phyloP scores from a whole-genome alignment of 2,797 vertebrate species.

The Phrynocephalus forsythii region DNA sequence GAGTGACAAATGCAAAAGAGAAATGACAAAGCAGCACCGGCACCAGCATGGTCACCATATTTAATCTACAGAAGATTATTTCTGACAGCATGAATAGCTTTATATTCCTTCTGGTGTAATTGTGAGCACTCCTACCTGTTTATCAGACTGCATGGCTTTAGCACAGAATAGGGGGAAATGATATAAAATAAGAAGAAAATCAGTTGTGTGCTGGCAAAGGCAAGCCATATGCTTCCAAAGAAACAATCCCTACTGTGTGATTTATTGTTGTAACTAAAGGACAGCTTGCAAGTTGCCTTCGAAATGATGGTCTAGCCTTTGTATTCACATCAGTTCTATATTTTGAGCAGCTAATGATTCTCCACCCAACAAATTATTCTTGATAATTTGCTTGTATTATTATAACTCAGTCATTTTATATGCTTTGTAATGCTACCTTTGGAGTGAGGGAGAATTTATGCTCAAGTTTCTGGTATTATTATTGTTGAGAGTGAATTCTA shows the following conservation, averaged over 20 bases:
- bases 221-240: conserved; percentile 37
- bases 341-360: conserved; percentile 30
- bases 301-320: conserved; percentile 31
- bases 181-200: conserved; percentile 60
- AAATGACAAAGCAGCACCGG: conserved; percentile 5
- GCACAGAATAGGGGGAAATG: conserved; percentile 46
- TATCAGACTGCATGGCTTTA: conserved; percentile 56
- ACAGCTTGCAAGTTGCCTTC: conserved; percentile 37
- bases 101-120: conserved; percentile 49
- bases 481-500: background rate
- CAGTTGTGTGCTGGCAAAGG: conserved; percentile 46
- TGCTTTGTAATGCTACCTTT: conserved; percentile 51
- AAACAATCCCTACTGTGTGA: conserved; percentile 21
- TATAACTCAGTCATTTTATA: conserved; percentile 38
- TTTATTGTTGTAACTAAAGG: conserved; percentile 18
- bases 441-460: background rate
- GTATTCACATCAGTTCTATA: background rate
- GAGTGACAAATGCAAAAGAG: background rate
- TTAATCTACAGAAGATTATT: conserved; percentile 52
- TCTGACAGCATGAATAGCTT: conserved; percentile 48
- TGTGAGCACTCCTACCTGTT: conserved; percentile 36
- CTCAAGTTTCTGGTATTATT: conserved; percentile 6
- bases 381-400: conserved; percentile 51
- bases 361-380: conserved; percentile 54
- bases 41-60: conserved; percentile 27